A percentile compares a stretch with the other conserved stretches of the same genome.
Evolutionary conservation across 2,113 vertebrate species (phyloP).

Genomic region (Sminthopsis crassicaudata): DNA sequence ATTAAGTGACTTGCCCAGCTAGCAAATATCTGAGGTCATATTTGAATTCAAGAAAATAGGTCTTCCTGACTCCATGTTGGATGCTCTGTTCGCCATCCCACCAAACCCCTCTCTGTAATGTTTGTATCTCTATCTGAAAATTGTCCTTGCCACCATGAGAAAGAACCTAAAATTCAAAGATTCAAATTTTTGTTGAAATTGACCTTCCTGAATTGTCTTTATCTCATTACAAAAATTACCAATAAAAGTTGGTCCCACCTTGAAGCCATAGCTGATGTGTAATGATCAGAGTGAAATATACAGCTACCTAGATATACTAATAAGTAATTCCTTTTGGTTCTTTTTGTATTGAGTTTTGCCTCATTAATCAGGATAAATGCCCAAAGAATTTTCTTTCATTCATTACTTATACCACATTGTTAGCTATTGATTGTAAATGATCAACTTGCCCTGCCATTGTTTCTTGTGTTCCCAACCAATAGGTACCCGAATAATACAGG

Average conservation of each 20-base stretch:
- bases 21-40: background rate
- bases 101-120: background rate
- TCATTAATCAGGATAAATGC: background rate
- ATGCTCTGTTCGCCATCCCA: background rate
- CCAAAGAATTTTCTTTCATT: background rate
- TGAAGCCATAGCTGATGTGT: too few species aligned
- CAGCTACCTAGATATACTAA: background rate
- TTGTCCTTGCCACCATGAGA: background rate
- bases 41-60: background rate
- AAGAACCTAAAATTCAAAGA: background rate
- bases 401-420: background rate
- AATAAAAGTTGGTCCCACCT: too few species aligned
- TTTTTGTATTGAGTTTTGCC: background rate
- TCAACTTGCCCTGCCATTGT: background rate
- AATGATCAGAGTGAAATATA: background rate
- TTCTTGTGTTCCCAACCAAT: background rate
- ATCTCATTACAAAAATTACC: background rate
- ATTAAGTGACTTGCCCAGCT: background rate
- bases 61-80: background rate
- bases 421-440: background rate
- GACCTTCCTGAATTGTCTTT: background rate
- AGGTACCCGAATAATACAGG: background rate
- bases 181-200: background rate
- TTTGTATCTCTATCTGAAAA: background rate
- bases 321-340: background rate